These are phyloP conservation scores for Halcyon leucocephala DNA, from an alignment of 2,797 vertebrate genomes.

Conservation along the genomic window DNA sequence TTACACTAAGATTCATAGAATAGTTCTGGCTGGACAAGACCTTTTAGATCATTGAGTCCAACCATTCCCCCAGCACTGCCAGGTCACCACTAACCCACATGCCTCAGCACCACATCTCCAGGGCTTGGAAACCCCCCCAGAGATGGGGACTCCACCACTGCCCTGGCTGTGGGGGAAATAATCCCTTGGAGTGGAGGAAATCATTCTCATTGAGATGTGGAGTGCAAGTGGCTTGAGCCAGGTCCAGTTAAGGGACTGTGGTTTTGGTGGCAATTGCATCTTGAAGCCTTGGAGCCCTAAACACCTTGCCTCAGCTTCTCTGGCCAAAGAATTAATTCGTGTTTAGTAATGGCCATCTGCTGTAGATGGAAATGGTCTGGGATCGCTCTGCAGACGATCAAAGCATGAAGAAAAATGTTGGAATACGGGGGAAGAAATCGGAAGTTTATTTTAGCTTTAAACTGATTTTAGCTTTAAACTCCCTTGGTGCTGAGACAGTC, in stretches of 20 bases:
- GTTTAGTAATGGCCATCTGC: neutral
- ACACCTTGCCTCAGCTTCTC: neutral
- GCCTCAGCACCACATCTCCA: neutral
- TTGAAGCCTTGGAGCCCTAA: neutral
- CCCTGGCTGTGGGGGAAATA: neutral
- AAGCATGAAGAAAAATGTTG: neutral
- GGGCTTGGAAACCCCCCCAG: neutral
- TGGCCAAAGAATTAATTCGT: neutral
- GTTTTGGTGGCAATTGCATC: neutral
- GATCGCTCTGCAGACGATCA: neutral
- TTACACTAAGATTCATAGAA: neutral
- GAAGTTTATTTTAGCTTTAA: constrained; percentile 26
- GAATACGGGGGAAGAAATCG: neutral
- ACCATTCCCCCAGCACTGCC: neutral
- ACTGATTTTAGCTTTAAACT: neutral
- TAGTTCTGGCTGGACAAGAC: neutral
- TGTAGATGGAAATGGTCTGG: neutral
- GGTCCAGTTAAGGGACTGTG: neutral
- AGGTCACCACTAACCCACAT: neutral
- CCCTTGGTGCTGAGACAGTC: neutral
- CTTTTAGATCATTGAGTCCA: neutral
- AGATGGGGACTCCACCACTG: neutral
- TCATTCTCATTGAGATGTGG: neutral
- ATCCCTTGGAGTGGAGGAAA: neutral
- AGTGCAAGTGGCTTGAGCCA: neutral